Percentiles rank a stretch among this genome's conserved stretches.
Conservation (phyloP, 2,888 invertebrate genomes). For the Hirudinaria manillensis region DNA sequence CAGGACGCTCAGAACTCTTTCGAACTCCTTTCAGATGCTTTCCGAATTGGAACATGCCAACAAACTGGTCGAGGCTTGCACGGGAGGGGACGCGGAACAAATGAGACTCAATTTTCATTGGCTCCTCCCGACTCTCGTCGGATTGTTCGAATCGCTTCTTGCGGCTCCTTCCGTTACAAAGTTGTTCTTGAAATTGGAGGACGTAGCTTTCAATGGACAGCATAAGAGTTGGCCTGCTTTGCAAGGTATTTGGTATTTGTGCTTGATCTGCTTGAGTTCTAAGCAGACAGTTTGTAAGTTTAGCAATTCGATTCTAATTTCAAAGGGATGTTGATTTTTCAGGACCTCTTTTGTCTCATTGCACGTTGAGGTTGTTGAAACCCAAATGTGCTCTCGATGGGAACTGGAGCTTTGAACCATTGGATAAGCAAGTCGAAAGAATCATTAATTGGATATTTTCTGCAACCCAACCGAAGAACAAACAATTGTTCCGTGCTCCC, state of each 20-base stretch:
- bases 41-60: neutral
- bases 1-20: too few relatives aligned
- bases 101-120: slow-evolving; percentile 60
- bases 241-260: too few relatives aligned
- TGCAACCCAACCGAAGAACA: slow-evolving; percentile 30
- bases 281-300: too few relatives aligned
- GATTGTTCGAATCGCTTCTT: slow-evolving; percentile 69
- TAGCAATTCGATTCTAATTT: slow-evolving; percentile 1
- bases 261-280: neutral
- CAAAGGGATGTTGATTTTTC: neutral
- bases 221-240: slow-evolving; percentile 5
- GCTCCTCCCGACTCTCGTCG: slow-evolving; percentile 61
- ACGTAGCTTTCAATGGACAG: slow-evolving; percentile 58
- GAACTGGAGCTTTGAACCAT: slow-evolving; percentile 67
- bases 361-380: slow-evolving; percentile 69
- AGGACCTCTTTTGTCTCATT: slow-evolving; percentile 61
- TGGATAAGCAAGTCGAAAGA: slow-evolving; percentile 63
- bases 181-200: slow-evolving; percentile 62
- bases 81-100: slow-evolving; percentile 57
- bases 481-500: slow-evolving; percentile 61
- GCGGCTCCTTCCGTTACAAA: slow-evolving; percentile 66
- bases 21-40: neutral
- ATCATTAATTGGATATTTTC: slow-evolving; percentile 60
- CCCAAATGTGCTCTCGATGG: slow-evolving; percentile 74
- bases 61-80: slow-evolving; percentile 34